These are phyloP conservation scores for Dicrurus megarhynchus DNA, from an alignment of 2,113 vertebrate genomes.

Conservation along the genomic window DNA sequence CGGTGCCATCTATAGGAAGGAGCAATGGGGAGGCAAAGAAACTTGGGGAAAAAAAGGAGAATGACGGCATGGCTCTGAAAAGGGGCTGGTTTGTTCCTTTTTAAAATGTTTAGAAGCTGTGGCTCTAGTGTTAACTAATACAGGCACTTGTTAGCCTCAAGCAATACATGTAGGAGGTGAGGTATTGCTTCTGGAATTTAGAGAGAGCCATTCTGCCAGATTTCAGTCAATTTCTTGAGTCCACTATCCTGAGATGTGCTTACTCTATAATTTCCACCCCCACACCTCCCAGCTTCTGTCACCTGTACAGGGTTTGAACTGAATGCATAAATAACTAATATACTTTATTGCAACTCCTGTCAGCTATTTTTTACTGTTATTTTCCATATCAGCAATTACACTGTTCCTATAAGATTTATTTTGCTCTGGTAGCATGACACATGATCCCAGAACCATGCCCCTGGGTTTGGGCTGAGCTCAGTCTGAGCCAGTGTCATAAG, in stretches of 20 bases:
- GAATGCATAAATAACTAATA: neutral
- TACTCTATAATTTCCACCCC: neutral
- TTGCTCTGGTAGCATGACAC: neutral
- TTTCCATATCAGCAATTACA: neutral
- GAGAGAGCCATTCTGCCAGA: neutral
- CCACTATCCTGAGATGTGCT: neutral
- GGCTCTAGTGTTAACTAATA: neutral
- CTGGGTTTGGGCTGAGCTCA: neutral
- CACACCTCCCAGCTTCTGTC: neutral
- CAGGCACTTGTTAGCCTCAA: neutral
- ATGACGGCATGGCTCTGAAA: neutral
- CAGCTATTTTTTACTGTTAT: neutral
- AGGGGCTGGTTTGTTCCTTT: neutral
- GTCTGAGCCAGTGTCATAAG: neutral
- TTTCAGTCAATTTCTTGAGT: slow-evolving; percentile 14
- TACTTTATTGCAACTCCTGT: neutral
- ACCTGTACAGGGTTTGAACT: neutral
- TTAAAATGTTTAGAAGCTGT: neutral
- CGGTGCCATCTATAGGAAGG: neutral
- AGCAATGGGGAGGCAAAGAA: neutral
- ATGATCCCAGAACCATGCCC: neutral
- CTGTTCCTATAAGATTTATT: neutral
- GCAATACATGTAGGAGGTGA: neutral
- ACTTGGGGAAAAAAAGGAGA: neutral
- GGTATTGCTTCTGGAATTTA: slow-evolving; percentile 34